Base-by-base conservation (phyloP, 2,888 invertebrate genomes). In the Hirtodrosophila histrioides region DNA sequence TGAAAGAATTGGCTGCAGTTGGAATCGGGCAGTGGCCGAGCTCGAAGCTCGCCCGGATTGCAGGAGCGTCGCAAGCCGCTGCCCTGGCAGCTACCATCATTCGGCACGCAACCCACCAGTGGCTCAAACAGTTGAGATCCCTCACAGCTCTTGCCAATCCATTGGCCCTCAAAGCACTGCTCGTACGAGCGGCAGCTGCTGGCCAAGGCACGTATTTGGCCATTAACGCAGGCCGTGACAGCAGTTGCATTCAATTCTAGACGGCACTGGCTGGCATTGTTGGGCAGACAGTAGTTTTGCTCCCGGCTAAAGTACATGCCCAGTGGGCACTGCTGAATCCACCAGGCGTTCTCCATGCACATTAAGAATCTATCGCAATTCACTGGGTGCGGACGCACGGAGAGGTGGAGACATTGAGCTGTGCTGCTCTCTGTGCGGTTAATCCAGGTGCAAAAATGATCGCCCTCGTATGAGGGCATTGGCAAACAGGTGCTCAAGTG, bases 301-400 rank as follows among this genome's bases (percentile, higher is more conserved):
- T 75, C 55, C 4, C 57, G 76, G 57, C 86, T 90, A 39, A 90
- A 91, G 60, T 88, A 91, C 81, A 83, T 84, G 12, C 87, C 89
- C 1, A 80, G 51, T 0, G 89, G 88, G 45, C 91, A 91, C n/a
- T 86, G 80, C 3, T 89, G 87, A 40, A 85, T 74, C 88, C 88
- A 89, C 90, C 91, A 90, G 3, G 75, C 69, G 4, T 83, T 85
- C 10, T 90, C 88, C 37, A 87, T 58, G 46, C 91, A 91, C 63
- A 90, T 86, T 7, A 89, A 62, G 45, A 84, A 91, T 54, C 75
- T 75, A 33, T 78, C 75, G 41, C 91, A 91, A 27, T 88, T 75
- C 6, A 33, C 50, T 0, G 54, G 41, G 9, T 82, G 75, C 0
- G 73, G 70, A 9, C 89, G 89, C 24, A 89, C 83, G 1, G 79